These are phyloP conservation scores for Percopsis omiscomaycus DNA, from an alignment of 2,797 vertebrate genomes.

Conservation along the genomic window DNA sequence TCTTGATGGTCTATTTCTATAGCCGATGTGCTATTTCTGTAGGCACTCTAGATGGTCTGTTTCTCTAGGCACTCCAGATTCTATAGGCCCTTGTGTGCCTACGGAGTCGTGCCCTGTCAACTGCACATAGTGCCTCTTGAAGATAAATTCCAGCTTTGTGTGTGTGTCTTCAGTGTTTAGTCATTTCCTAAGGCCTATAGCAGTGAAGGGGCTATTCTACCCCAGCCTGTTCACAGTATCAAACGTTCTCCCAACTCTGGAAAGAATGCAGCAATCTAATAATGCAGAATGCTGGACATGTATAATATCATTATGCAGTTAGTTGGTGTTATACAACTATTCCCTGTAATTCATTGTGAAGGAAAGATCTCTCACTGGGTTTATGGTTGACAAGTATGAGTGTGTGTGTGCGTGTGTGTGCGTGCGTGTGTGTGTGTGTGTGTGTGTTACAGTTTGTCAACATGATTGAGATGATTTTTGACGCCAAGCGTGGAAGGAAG, in stretches of 20 bases:
- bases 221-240: not conserved
- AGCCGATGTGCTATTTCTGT: no score
- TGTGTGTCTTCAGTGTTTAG: constrained; percentile 10
- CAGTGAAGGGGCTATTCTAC: not conserved
- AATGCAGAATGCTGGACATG: constrained; percentile 31
- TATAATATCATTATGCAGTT: constrained; percentile 47
- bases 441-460: constrained; percentile 82
- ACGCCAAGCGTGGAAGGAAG: constrained; percentile 92
- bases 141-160: constrained; percentile 37
- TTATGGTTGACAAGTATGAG: constrained; percentile 24
- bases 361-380: not conserved
- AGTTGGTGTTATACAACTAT: constrained; percentile 29
- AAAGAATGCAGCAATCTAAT: constrained; percentile 34
- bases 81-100: no score
- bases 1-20: no score
- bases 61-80: not conserved
- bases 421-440: constrained; percentile 24
- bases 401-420: constrained; percentile 16
- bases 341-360: constrained; percentile 42
- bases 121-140: not conserved
- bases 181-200: not conserved
- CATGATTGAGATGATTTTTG: constrained; percentile 94
- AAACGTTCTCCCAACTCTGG: constrained; percentile 18
- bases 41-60: not conserved
- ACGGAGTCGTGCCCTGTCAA: no score